Evolutionary conservation across 2,797 vertebrate genomes (phyloP).

Genomic region (Enteromius thamalakanensis): DNA sequence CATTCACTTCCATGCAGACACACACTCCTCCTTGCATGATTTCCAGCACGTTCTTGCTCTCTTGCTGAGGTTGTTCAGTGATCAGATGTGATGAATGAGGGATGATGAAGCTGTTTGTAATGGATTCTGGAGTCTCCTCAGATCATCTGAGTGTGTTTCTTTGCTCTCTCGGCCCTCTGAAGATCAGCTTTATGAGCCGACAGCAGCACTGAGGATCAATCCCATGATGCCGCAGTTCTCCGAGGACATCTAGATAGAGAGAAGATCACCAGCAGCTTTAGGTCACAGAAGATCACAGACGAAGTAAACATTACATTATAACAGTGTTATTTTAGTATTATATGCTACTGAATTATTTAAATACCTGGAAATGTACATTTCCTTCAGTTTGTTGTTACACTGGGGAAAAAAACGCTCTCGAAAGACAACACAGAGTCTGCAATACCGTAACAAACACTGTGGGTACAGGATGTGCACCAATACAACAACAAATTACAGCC

Average conservation of each 20-base stretch:
- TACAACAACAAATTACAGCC: too few species aligned
- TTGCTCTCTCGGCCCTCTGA: background rate
- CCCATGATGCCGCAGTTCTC: background rate
- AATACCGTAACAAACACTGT: too few species aligned
- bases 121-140: conserved; percentile 1
- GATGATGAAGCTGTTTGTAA: background rate
- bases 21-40: background rate
- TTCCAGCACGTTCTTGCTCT: too few species aligned
- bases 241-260: background rate
- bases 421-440: too few species aligned
- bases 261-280: background rate
- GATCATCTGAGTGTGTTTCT: background rate
- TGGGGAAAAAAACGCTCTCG: too few species aligned
- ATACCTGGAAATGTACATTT: background rate
- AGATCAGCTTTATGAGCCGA: background rate
- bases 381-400: background rate
- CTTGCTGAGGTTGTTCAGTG: background rate
- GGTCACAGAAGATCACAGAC: background rate
- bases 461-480: too few species aligned
- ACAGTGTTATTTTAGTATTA: background rate
- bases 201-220: background rate
- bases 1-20: background rate
- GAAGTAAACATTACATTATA: background rate
- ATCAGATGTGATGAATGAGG: background rate
- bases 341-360: background rate